A percentile compares a stretch with the other conserved stretches of the same genome.
Conservation (phyloP, 2,797 vertebrate species). For the Falco rusticolus region DNA sequence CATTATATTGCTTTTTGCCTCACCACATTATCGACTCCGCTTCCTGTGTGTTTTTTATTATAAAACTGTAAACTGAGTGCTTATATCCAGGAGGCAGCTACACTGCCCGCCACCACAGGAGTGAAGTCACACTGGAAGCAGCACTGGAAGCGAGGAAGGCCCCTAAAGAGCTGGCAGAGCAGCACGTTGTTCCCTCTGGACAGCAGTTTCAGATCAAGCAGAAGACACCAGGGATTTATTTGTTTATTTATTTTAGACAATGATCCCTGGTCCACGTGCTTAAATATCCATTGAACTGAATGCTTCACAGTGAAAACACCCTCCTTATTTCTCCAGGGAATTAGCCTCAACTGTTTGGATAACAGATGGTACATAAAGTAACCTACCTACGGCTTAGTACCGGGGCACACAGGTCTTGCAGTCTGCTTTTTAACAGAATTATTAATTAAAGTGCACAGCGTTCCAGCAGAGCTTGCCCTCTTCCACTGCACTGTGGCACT, state of each 20-base stretch:
- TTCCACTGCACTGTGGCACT: background rate
- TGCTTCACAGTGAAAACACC: fast-evolving
- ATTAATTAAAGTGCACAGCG: background rate
- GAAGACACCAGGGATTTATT: background rate
- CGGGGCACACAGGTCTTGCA: background rate
- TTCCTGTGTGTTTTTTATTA: background rate
- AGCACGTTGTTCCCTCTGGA: background rate
- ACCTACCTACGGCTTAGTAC: background rate
- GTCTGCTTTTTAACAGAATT: background rate
- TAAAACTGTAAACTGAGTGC: background rate
- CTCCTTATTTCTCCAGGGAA: background rate
- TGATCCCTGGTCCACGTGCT: background rate
- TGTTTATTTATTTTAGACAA: background rate
- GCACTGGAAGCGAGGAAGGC: background rate
- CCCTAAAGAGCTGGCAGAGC: background rate
- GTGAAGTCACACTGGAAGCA: background rate
- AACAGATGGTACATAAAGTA: background rate
- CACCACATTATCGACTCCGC: conserved; percentile 8
- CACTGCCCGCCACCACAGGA: background rate
- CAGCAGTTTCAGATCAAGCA: background rate
- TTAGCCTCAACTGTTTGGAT: background rate
- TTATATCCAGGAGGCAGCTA: background rate
- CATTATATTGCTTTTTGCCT: background rate
- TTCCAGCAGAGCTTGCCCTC: background rate
- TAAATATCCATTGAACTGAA: background rate